Evolutionary conservation across 2,113 vertebrate species (phyloP), one percentile per base, ranked within the genome.

Genomic region (Rhodinocichla rosea): DNA sequence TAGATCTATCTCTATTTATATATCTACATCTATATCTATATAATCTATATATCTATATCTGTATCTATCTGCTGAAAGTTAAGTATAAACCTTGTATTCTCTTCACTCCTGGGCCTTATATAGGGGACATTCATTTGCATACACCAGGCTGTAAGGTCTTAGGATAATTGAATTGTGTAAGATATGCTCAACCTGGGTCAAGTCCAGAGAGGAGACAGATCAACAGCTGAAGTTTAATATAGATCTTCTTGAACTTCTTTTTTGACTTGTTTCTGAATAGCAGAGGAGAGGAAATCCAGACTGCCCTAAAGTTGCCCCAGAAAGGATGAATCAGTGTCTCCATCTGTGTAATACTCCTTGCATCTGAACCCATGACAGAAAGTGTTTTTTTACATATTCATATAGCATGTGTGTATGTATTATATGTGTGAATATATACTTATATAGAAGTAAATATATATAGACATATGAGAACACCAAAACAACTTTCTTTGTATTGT

Each of bases 311-410:
- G 87, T 40, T 95, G 35, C 22, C 96, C 85, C 85, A 95, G 79
- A 83, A 93, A 93, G 71, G 75, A 90, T 86, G 86, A 90, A 90
- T 90, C 88, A 86, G 8, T 35, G 6, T 56, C 37, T 80, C 47
- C n/a, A 80, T 90, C 59, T 95, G 67, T 85, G 85, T 74, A 83
- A 57, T 95, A 90, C 39, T 90, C 32, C n/a, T 85, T 91, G 45
- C 26, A 44, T 90, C 64, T 86, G 30, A 96, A 69, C 12, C 20
- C 35, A 59, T 59, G 45, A 67, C 44, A 91, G 67, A 90, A 83
- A 73, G 39, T 35, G 27, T 5, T 80, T 85, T 83, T 93, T 59
- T 75, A 52, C 55, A 26, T 74, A 65, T 70, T 90, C 23, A 69
- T 64, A 26, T 28, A 45, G 23, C 11, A 49, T 32, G 27, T 3